phyloP scores from a whole-genome alignment of 2,888 invertebrate species.

The Lydus trimaculatus region DNA sequence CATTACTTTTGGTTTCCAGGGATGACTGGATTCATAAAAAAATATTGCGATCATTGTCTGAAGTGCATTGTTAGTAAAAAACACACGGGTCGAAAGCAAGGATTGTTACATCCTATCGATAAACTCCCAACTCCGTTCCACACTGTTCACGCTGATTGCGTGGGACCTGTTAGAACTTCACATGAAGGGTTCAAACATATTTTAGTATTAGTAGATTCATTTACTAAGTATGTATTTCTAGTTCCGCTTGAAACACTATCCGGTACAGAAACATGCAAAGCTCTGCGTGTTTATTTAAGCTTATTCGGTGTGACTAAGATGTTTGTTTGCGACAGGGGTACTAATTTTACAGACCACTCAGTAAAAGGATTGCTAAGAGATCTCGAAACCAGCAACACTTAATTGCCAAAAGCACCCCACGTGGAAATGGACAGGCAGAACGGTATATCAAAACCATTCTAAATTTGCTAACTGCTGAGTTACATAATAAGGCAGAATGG shows the following conservation, averaged over 20 bases:
- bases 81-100: constrained; percentile 7
- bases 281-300: constrained; percentile 15
- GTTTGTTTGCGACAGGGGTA: constrained; percentile 26
- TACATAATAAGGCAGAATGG: neutral
- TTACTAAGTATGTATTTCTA: constrained; percentile 30
- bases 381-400: constrained; percentile 22
- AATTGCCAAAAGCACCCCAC: constrained; percentile 28
- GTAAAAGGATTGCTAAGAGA: constrained; percentile 19
- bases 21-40: constrained; percentile 18
- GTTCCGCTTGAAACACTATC: constrained; percentile 27
- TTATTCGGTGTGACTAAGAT: constrained; percentile 22
- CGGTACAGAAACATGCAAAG: constrained; percentile 16
- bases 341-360: constrained; percentile 29
- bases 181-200: constrained; percentile 19
- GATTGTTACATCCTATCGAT: constrained; percentile 10
- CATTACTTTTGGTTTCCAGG: constrained; percentile 30
- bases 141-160: constrained; percentile 24
- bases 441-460: constrained; percentile 20
- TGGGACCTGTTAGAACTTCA: constrained; percentile 19
- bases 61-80: constrained; percentile 9
- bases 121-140: constrained; percentile 12
- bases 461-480: neutral
- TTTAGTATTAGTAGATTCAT: constrained; percentile 18
- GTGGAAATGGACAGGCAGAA: constrained; percentile 34
- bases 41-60: constrained; percentile 22